Conservation (phyloP, 2,888 invertebrate genomes). For the Morpho achilles region DNA sequence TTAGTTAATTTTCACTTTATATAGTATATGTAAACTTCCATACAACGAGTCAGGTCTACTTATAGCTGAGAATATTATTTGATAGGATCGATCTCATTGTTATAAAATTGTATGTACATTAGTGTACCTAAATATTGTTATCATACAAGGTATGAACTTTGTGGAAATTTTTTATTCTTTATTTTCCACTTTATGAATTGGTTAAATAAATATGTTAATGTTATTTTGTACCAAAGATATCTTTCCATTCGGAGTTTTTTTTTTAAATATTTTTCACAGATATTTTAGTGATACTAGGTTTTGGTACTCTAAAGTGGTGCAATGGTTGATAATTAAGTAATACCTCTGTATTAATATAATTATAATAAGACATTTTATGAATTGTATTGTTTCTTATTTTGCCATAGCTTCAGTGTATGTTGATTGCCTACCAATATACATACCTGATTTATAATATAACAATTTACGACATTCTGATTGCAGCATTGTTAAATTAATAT, state of each 20-base stretch:
- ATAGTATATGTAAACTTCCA: constrained; percentile 30
- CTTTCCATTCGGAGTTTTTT: constrained; percentile 54
- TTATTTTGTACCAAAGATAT: constrained; percentile 74
- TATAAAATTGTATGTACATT: constrained; percentile 59
- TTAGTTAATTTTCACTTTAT: constrained; percentile 18
- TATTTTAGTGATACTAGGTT: constrained; percentile 39
- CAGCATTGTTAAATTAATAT: constrained; percentile 13
- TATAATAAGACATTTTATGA: constrained; percentile 45
- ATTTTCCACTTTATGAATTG: constrained; percentile 50
- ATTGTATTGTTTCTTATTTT: constrained; percentile 41
- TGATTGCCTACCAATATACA: constrained; percentile 38
- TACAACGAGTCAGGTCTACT: constrained; percentile 63
- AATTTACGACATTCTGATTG: constrained; percentile 14
- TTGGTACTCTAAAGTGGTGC: constrained; percentile 66
- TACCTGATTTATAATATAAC: constrained; percentile 16
- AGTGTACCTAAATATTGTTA: constrained; percentile 70
- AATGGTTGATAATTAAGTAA: constrained; percentile 60
- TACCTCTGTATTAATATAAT: constrained; percentile 46
- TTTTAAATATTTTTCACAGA: constrained; percentile 37
- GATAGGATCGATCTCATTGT: constrained; percentile 76
- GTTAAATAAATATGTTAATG: constrained; percentile 43
- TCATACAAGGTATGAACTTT: constrained; percentile 77
- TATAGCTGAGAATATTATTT: constrained; percentile 44
- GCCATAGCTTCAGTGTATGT: constrained; percentile 63
- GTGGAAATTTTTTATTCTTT: constrained; percentile 45